Base-by-base conservation (phyloP, 2,797 vertebrate species). In the Perodicticus potto region DNA sequence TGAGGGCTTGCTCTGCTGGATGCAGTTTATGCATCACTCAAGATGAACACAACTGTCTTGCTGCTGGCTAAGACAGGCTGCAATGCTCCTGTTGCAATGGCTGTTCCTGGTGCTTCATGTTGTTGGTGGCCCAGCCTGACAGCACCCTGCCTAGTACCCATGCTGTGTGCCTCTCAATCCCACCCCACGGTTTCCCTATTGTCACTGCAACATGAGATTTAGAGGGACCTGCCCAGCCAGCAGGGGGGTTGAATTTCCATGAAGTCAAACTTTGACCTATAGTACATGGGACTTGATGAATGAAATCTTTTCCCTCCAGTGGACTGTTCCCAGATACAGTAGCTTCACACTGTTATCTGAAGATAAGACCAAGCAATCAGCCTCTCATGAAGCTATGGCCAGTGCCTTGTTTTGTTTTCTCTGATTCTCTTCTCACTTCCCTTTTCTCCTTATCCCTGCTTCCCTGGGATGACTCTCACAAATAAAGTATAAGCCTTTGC, bases 401-500 rank as follows among this genome's bases (percentile, higher is more conserved):
- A n/a, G 72, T 49, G 27, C 40, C 49, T 81, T 65, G 2, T 9
- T 61, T 37, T n/a, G 29, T 12, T 63, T 65, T 59, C 10, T n/a
- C 11, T 55, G 29, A 8, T 43, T 40, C 16, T 23, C 10, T 65
- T 78, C 34, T 73, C n/a, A 12, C 29, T 82, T 40, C 32, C 14
- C 22, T 55, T 53, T 78, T 61, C n/a, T 53, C 7, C 5, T 69
- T 27, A 80, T 73, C 87, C 53, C 55, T n/a, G n/a, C 59, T 81
- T 92, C 61, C 40, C 73, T 61, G 57, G 13, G 32, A 83, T 83
- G 73, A 63, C 34, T 73, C 40, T 91, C 61, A 59, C 65, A 92
- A 85, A 88, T 34, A 72, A 93, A 86, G 40, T 32, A 3, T 53
- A 78, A 73, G 25, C 63, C 88, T 89, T 85, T 82, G 74, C 57